Percentiles rank a stretch among this genome's conserved stretches.
phyloP scores from a whole-genome alignment of 2,888 invertebrate genomes.

The Brassicogethes aeneus region DNA sequence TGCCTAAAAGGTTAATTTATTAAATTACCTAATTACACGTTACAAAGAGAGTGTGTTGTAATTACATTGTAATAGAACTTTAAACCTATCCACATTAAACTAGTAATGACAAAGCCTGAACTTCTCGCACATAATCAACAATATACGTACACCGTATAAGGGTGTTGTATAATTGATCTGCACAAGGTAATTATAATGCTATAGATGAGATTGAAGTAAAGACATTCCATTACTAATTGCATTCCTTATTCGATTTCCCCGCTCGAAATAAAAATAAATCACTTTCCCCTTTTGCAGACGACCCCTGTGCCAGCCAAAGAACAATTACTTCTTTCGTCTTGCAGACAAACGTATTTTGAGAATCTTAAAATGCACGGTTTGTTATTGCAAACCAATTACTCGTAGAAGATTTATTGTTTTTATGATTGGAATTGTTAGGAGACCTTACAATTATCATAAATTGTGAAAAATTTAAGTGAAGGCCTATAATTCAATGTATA shows the following conservation, averaged over 20 bases:
- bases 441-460: too few species aligned
- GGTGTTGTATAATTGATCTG: constrained; percentile 17
- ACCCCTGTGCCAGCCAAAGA: constrained; percentile 25
- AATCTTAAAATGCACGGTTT: constrained; percentile 20
- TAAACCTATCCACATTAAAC: too few species aligned
- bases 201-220: constrained; percentile 31
- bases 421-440: neutral
- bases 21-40: too few species aligned
- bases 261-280: constrained; percentile 30
- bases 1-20: too few species aligned
- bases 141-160: too few species aligned
- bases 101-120: too few species aligned
- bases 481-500: too few species aligned
- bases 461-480: too few species aligned
- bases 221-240: constrained; percentile 35
- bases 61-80: too few species aligned
- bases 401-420: constrained; percentile 17
- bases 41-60: too few species aligned
- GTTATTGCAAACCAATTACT: constrained; percentile 23
- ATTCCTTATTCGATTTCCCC: constrained; percentile 34
- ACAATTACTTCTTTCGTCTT: constrained; percentile 26
- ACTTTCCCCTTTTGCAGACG: constrained; percentile 23
- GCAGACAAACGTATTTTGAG: constrained; percentile 22
- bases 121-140: too few species aligned
- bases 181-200: constrained; percentile 26